A percentile compares a stretch with the other conserved stretches of the same genome.
Conservation (phyloP, 1,140 invertebrate genomes). For the Phymastichus coffea region DNA sequence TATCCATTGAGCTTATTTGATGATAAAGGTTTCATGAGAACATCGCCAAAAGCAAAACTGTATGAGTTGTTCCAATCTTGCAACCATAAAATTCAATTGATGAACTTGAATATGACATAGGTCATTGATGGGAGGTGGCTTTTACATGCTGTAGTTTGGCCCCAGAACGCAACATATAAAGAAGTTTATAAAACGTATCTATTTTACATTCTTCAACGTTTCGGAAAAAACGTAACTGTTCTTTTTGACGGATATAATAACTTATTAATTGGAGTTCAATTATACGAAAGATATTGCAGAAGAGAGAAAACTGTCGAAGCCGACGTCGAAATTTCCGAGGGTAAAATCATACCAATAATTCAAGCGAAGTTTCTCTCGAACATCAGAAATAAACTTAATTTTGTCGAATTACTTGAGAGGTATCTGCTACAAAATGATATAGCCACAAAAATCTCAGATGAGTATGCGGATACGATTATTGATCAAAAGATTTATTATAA, state of each 20-base stretch:
- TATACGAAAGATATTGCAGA: too few species aligned
- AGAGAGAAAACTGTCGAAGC: constrained; percentile 4
- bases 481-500: constrained; percentile 9
- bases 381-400: constrained; percentile 16
- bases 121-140: constrained; percentile 31
- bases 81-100: constrained; percentile 33
- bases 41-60: constrained; percentile 43
- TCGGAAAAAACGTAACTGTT: neutral
- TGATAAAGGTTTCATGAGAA: constrained; percentile 42
- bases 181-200: constrained; percentile 24
- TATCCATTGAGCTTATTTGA: constrained; percentile 41
- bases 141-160: constrained; percentile 27
- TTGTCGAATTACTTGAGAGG: neutral
- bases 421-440: constrained; percentile 1
- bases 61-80: constrained; percentile 17
- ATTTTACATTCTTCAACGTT: constrained; percentile 7
- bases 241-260: too few species aligned
- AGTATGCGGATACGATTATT: constrained; percentile 17
- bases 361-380: constrained; percentile 22
- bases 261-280: too few species aligned
- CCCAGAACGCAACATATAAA: constrained; percentile 13
- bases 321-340: constrained; percentile 14
- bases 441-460: neutral
- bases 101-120: neutral
- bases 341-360: neutral